Evolutionary conservation across 2,113 vertebrate species (phyloP), one percentile per base, ranked within the genome.

Genomic region (Pterophyllum scalare): DNA sequence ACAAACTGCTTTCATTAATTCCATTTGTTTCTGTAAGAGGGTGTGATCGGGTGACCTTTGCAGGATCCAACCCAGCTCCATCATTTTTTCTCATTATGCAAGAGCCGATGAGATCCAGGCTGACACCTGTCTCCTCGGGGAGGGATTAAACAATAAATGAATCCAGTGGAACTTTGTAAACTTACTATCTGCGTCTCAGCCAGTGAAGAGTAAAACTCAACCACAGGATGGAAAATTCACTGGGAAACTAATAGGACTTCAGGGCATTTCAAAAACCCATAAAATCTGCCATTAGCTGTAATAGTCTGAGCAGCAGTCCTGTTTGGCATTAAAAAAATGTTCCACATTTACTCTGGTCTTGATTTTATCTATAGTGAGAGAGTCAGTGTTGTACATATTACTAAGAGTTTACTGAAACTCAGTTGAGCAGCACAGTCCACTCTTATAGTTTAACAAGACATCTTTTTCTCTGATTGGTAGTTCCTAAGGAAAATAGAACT

Each of bases 41-140:
- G 94, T 93, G 97, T 96, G 97, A 96, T 96, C 89, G 92, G 43
- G 84, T 97, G 97, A 98, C 97, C 97, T 98, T 98, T 98, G 92
- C 91, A 90, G 93, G 89, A 95, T 94, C 90, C 95, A 94, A 92
- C 93, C 95, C 89, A 91, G 91, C 96, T 96, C 96, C 95, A 96
- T 96, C 94, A 96, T 97, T 97, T 96, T 96, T 96, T 96, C 97
- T 98, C 96, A 97, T 98, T 98, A 97, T 97, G 94, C 94, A 94
- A 94, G 94, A 95, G 93, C 92, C 75, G 91, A 96, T 93, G 93
- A 90, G 94, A 97, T 96, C 87, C 83, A 81, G 92, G 77, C 93
- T 95, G 96, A 95, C 97, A 97, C 88, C 94, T 92, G 82, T 82
- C 87, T 97, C 97, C 96, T 96, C 87, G 19, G 96, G 96, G 97